Evolutionary conservation across 2,797 vertebrate genomes (phyloP).

Genomic region (Acanthurus tractus): DNA sequence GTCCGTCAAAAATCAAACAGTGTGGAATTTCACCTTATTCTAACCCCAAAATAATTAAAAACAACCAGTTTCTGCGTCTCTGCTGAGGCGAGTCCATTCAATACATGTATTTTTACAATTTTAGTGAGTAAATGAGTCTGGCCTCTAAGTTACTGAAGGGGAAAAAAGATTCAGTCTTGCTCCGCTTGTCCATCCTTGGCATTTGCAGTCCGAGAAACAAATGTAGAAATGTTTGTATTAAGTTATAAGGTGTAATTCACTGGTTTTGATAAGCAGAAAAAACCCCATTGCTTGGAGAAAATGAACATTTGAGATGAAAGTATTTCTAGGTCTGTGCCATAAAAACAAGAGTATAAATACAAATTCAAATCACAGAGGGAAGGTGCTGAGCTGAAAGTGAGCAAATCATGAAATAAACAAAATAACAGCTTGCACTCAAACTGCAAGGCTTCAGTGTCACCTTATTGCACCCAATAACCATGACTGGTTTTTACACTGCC

Average conservation of each 20-base stretch:
- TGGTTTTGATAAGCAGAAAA: slow-evolving; percentile 9
- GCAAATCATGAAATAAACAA: too few relatives aligned
- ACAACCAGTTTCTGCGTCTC: not conserved
- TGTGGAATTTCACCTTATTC: not conserved
- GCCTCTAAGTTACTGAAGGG: not conserved
- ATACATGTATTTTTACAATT: not conserved
- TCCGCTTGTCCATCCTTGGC: not conserved
- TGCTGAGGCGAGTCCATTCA: not conserved
- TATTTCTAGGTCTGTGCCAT: not conserved
- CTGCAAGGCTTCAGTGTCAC: too few relatives aligned
- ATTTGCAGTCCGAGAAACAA: slow-evolving; percentile 8
- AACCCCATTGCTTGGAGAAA: not conserved
- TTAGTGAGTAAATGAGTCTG: not conserved
- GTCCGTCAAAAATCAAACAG: not conserved
- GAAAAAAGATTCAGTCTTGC: not conserved
- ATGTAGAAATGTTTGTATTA: not conserved
- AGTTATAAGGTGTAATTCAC: not conserved
- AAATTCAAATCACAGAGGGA: too few relatives aligned
- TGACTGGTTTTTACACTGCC: not conserved
- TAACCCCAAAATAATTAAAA: not conserved
- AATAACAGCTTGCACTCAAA: too few relatives aligned
- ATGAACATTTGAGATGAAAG: not conserved
- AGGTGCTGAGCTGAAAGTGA: too few relatives aligned
- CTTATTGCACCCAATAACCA: too few relatives aligned
- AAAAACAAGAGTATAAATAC: too few relatives aligned